Conservation (phyloP, 1,140 invertebrate genomes). For the Ctenoplectra terminalis region DNA sequence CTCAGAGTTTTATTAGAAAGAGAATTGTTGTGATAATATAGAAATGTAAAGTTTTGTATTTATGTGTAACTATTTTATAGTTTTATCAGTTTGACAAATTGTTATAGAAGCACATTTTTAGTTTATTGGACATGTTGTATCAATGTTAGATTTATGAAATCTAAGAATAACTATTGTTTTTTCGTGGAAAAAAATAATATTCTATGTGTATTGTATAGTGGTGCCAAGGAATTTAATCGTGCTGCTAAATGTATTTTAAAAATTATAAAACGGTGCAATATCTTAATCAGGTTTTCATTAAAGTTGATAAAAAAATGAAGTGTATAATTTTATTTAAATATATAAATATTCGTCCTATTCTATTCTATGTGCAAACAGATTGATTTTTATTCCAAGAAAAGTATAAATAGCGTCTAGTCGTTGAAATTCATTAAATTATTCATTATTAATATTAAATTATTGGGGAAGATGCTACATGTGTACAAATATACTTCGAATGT, state of each 20-base stretch:
- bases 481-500: constrained; percentile 1
- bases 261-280: neutral
- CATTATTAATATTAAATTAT: neutral
- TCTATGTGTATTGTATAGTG: neutral
- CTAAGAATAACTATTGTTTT: neutral
- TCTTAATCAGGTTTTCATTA: neutral
- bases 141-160: constrained; percentile 26
- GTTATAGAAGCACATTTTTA: constrained; percentile 1
- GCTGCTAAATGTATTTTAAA: neutral
- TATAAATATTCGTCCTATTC: neutral
- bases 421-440: neutral
- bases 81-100: constrained; percentile 1
- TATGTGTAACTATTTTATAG: constrained; percentile 14
- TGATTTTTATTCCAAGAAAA: neutral
- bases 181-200: neutral
- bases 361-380: neutral
- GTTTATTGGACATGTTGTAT: constrained; percentile 16
- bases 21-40: constrained; percentile 39
- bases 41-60: constrained; percentile 10
- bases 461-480: neutral
- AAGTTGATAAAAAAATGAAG: neutral
- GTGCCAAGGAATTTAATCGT: neutral
- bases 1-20: constrained; percentile 17
- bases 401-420: too few species aligned
- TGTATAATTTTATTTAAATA: neutral